Evolutionary conservation across 2,797 vertebrate genomes (phyloP).

Genomic region (Eulemur mongoz): DNA sequence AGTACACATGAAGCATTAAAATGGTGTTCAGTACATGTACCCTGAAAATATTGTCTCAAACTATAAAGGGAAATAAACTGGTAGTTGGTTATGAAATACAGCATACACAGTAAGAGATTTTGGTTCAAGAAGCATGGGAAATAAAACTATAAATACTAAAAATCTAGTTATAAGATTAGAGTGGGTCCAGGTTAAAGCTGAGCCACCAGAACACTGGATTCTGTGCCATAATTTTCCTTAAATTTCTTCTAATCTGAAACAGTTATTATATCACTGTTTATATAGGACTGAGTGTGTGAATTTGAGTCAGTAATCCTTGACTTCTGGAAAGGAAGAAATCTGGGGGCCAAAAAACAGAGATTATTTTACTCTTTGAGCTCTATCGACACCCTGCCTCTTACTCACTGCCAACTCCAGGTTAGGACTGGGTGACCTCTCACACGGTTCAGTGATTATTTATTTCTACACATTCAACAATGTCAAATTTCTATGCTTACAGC

Average conservation of each 20-base stretch:
- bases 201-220: not conserved
- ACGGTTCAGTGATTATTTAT: not conserved
- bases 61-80: not conserved
- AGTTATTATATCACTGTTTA: not conserved
- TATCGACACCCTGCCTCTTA: not conserved
- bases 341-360: not conserved
- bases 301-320: not conserved
- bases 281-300: not conserved
- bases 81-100: not conserved
- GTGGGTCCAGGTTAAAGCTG: not conserved
- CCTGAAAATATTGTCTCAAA: not conserved
- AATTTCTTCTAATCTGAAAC: not conserved
- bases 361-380: not conserved
- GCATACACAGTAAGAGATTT: not conserved
- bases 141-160: not conserved
- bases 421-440: not conserved
- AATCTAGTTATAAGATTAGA: not conserved
- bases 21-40: not conserved
- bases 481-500: not conserved
- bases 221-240: not conserved
- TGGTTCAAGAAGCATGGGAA: not conserved
- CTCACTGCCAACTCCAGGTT: not conserved
- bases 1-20: not conserved
- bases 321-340: not conserved
- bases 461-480: conserved; percentile 3